Percentiles rank a stretch among this genome's conserved stretches.
Conservation (phyloP, 2,113 vertebrate genomes). For the Odocoileus hemionus region DNA sequence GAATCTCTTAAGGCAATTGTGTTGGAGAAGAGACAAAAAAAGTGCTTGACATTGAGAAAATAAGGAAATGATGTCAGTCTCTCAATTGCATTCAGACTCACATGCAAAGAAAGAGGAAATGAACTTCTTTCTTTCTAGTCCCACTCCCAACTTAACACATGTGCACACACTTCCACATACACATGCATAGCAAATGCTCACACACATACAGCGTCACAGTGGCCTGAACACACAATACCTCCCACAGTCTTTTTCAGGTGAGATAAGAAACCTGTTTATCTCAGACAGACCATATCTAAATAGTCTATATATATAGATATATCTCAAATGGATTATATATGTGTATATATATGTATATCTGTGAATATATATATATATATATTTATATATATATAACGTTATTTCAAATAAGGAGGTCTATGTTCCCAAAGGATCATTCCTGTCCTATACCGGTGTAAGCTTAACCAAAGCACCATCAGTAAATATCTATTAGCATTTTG, state of each 20-base stretch:
- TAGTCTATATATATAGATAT: neutral
- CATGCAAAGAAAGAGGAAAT: neutral
- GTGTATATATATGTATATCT: neutral
- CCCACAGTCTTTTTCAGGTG: neutral
- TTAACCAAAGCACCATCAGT: neutral
- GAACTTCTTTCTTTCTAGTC: neutral
- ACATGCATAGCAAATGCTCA: neutral
- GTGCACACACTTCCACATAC: neutral
- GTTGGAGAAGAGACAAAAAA: slow-evolving; percentile 38
- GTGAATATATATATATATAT: neutral
- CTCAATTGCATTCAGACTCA: slow-evolving; percentile 7
- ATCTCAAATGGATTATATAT: neutral
- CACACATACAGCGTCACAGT: neutral
- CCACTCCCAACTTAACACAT: neutral
- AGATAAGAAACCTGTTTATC: neutral
- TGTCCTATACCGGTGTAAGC: neutral
- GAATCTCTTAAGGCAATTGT: slow-evolving; percentile 18
- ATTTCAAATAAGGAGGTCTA: neutral
- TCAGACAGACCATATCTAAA: neutral
- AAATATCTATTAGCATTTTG: neutral
- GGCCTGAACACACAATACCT: neutral
- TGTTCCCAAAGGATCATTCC: neutral
- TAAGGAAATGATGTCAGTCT: slow-evolving; percentile 47
- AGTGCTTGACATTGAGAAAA: slow-evolving; percentile 67
- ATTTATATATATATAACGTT: neutral